phyloP scores from a whole-genome alignment of 2,113 vertebrate genomes.

The Notechis scutatus region DNA sequence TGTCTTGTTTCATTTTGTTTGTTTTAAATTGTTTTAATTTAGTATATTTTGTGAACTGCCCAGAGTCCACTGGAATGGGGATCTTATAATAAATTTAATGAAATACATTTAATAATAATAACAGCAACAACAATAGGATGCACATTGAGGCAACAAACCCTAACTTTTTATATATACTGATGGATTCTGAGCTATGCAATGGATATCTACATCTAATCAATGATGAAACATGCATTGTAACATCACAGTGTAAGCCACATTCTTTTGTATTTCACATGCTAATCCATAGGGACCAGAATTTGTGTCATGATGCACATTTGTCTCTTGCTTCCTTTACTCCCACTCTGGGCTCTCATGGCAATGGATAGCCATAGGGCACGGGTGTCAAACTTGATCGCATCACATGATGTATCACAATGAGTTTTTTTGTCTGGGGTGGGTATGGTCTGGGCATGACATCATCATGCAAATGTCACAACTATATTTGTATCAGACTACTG shows the following conservation, averaged over 20 bases:
- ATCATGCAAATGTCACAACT: neutral
- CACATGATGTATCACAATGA: too few relatives aligned
- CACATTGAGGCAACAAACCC: neutral
- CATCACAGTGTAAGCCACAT: neutral
- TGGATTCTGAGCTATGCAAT: neutral
- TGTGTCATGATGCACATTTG: neutral
- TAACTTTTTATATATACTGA: neutral
- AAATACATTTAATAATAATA: neutral
- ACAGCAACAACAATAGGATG: neutral
- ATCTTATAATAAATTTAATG: neutral
- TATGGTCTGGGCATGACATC: neutral
- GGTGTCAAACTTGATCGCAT: too few relatives aligned
- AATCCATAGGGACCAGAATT: neutral
- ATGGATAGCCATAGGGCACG: neutral
- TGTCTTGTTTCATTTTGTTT: neutral
- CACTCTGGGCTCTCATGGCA: neutral
- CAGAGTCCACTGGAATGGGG: neutral
- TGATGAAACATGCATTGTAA: neutral
- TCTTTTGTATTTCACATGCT: neutral
- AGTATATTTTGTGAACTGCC: neutral
- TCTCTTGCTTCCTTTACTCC: neutral
- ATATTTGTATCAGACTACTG: neutral
- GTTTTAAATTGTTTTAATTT: neutral
- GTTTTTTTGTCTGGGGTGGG: too few relatives aligned
- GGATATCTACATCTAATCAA: neutral